Evolutionary conservation across 1,140 invertebrate species (phyloP).

Genomic region (Drusus annulatus): DNA sequence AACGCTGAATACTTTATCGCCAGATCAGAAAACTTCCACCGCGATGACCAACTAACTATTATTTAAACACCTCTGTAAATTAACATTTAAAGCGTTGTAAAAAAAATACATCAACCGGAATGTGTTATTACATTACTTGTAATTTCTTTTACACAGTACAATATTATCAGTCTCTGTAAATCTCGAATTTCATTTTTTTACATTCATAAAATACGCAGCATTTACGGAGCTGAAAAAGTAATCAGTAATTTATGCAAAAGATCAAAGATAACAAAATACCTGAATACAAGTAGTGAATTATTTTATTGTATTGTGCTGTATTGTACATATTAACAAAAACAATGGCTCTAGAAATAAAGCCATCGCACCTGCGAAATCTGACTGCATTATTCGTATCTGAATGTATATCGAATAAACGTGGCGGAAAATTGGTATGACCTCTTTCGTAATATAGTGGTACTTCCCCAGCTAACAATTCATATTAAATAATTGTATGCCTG

Average conservation of each 20-base stretch:
- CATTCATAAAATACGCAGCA: constrained; percentile 26
- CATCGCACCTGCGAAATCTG: constrained; percentile 31
- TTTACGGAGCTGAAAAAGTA: constrained; percentile 27
- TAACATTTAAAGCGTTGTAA: neutral
- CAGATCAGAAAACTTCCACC: neutral
- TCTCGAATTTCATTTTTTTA: constrained; percentile 35
- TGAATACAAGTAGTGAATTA: constrained; percentile 39
- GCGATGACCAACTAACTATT: neutral
- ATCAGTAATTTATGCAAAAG: constrained; percentile 40
- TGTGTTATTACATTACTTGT: constrained; percentile 28
- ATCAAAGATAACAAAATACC: constrained; percentile 25
- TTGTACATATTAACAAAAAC: constrained; percentile 46
- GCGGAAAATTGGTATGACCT: constrained; percentile 57
- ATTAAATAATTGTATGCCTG: neutral
- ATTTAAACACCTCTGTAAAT: neutral
- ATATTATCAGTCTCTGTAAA: constrained; percentile 25
- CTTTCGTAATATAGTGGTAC: constrained; percentile 38
- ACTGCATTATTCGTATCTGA: constrained; percentile 16
- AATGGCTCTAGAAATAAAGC: constrained; percentile 38
- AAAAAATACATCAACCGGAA: constrained; percentile 16
- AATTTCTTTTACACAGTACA: constrained; percentile 27
- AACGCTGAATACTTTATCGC: neutral
- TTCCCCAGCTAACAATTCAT: constrained; percentile 6
- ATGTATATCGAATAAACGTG: constrained; percentile 51
- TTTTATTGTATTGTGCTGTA: constrained; percentile 49